A percentile compares a stretch with the other conserved stretches of the same genome.
Conservation (phyloP, 2,113 vertebrate genomes). For the Antidorcas marsupialis region DNA sequence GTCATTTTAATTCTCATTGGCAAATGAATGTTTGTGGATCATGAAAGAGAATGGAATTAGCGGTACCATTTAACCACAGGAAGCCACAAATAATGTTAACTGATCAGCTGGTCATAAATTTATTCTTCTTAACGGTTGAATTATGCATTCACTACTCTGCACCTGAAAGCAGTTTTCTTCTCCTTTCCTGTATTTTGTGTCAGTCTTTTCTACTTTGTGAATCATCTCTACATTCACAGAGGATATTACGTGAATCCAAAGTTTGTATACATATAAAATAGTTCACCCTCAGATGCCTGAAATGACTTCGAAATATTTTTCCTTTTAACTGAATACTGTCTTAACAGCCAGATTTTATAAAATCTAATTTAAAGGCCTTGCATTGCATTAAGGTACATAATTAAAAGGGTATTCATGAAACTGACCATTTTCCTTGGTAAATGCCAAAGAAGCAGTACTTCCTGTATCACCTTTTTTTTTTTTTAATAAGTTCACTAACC, state of each 20-base stretch:
- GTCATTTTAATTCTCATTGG: slow-evolving; percentile 50
- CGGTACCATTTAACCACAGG: slow-evolving; percentile 61
- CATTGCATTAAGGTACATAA: not conserved
- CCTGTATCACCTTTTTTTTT: not conserved
- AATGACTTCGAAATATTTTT: slow-evolving; percentile 17
- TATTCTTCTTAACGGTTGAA: slow-evolving; percentile 55
- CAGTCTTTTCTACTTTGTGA: slow-evolving; percentile 35
- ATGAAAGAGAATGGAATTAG: slow-evolving; percentile 56
- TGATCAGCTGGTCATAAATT: slow-evolving; percentile 55
- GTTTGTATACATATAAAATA: not conserved
- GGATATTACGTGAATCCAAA: not conserved
- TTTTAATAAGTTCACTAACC: not conserved
- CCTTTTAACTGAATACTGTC: not conserved
- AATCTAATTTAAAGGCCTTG: not conserved
- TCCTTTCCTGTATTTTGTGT: slow-evolving; percentile 56
- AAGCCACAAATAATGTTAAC: slow-evolving; percentile 70
- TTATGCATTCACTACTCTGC: slow-evolving; percentile 51
- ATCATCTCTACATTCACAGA: slow-evolving; percentile 45
- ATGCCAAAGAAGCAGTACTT: not conserved
- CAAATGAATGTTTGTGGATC: slow-evolving; percentile 54
- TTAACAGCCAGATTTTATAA: not conserved
- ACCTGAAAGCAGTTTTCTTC: slow-evolving; percentile 57
- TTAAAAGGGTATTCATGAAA: not conserved
- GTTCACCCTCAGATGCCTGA: not conserved
- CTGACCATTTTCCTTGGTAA: not conserved